A percentile compares a stretch with the other conserved stretches of the same genome.
phyloP scores from a whole-genome alignment of 2,888 invertebrate species.

The Caenorhabditis sinica region DNA sequence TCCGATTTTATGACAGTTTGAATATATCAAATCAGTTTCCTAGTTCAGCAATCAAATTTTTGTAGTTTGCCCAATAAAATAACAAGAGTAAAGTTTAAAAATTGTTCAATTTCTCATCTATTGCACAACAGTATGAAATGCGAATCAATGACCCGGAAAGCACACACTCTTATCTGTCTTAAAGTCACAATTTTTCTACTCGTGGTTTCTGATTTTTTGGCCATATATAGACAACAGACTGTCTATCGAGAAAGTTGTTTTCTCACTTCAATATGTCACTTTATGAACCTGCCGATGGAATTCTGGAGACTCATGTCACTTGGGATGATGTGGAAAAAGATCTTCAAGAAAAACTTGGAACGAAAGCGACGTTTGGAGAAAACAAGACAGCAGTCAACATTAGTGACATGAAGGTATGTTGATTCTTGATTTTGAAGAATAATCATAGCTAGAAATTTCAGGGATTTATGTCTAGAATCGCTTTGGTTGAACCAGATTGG shows the following conservation, averaged over 20 bases:
- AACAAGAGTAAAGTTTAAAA: too few relatives aligned
- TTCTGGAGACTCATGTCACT: slow-evolving; percentile 64
- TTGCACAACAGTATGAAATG: neutral
- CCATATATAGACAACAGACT: neutral
- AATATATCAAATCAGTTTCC: neutral
- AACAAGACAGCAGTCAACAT: slow-evolving; percentile 57
- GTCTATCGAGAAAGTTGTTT: neutral
- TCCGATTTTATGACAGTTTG: slow-evolving; percentile 11
- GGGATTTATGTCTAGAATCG: slow-evolving; percentile 42
- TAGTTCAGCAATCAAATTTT: too few relatives aligned
- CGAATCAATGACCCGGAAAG: neutral
- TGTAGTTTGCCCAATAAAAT: too few relatives aligned
- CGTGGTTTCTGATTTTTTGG: slow-evolving; percentile 3
- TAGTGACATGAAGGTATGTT: slow-evolving; percentile 61
- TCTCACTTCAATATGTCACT: slow-evolving; percentile 31
- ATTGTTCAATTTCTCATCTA: neutral
- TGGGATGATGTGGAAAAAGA: slow-evolving; percentile 66
- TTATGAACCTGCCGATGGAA: slow-evolving; percentile 34
- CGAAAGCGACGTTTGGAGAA: slow-evolving; percentile 58
- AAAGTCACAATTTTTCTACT: neutral
- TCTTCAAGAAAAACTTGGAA: slow-evolving; percentile 59
- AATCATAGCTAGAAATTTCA: neutral
- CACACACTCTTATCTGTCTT: neutral
- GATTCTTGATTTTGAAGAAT: neutral
- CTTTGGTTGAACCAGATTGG: slow-evolving; percentile 38